Evolutionary conservation across 2,888 invertebrate species (phyloP), one percentile per base, ranked within the genome.

Genomic region (Caenorhabditis sp.): DNA sequence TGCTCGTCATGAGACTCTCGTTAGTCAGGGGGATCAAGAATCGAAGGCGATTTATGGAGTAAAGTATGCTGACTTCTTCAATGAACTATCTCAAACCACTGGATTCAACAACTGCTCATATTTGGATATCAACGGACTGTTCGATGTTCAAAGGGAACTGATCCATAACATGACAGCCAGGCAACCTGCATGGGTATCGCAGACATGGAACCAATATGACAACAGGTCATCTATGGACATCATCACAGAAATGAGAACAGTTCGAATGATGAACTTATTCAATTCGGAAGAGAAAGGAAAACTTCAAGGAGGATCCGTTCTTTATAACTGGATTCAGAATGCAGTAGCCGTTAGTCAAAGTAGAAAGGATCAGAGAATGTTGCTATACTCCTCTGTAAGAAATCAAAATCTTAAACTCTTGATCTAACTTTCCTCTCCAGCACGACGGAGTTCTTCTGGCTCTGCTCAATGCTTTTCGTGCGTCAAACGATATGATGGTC

Each of bases 361-460:
- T 6, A 64, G 68, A 22, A 80, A 82, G 22, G 74, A 83, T 24
- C 64, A 68, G 7, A 88, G 86, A 68, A 89, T 90, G 88, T 64
- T 89, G 1, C 64, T 89, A 4, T 90, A 88, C 68, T 90, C 90
- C 3, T 86, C 90, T 66, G 90, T 90, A 70, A 51, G 66, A 47
- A 1, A 22, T 22, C 6, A 0, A n/a, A 26, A 10, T 0, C 19
- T 14, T 35, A 0, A 1, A 19, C 16, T 19, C 28, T 22, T n/a
- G 0, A 49, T 51, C 35, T 16, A 19, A 22, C 10, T 38, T 24
- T 38, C 24, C 19, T 5, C 83, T 90, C 63, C 80, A 90, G 90
- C 90, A 90, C 73, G 90, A 90, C 51, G 90, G 90, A 12, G 87
- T 88, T 28, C 59, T 90, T n/a, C 69, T 85, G 26, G 82, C 88